These are phyloP conservation scores for Eueremaeus valkanovi DNA, from an alignment of 2,888 invertebrate genomes.

Conservation along the genomic window DNA sequence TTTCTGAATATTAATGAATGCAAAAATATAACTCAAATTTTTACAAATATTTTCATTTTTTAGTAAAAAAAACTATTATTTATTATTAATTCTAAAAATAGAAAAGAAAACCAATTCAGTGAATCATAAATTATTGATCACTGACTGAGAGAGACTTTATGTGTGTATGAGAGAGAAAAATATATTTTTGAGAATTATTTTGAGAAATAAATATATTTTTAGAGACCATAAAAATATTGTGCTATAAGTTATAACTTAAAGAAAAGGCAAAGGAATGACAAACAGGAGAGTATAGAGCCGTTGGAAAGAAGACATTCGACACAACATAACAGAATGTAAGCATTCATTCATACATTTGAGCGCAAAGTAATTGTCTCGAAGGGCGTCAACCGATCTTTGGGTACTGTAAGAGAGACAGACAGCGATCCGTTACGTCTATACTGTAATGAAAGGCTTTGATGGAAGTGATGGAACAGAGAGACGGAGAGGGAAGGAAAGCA, in stretches of 20 bases:
- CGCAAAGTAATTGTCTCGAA: slow-evolving; percentile 14
- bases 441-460: slow-evolving; percentile 7
- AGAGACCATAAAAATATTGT: not conserved
- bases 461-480: not conserved
- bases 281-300: not conserved
- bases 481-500: not conserved
- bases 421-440: not conserved
- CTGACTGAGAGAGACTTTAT: not conserved
- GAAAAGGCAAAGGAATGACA: not conserved
- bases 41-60: not conserved
- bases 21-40: not conserved
- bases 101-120: not conserved
- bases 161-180: not conserved
- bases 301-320: not conserved
- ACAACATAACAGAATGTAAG: not conserved
- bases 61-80: not conserved
- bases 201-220: not conserved
- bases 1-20: not conserved
- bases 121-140: slow-evolving; percentile 10
- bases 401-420: slow-evolving; percentile 1
- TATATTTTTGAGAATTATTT: not conserved
- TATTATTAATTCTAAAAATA: not conserved
- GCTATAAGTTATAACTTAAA: not conserved
- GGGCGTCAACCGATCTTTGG: slow-evolving; percentile 18
- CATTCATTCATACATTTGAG: too few relatives aligned